Evolutionary conservation across 2,888 invertebrate species (phyloP), one percentile per base, ranked within the genome.

Genomic region (Plebejus argus): DNA sequence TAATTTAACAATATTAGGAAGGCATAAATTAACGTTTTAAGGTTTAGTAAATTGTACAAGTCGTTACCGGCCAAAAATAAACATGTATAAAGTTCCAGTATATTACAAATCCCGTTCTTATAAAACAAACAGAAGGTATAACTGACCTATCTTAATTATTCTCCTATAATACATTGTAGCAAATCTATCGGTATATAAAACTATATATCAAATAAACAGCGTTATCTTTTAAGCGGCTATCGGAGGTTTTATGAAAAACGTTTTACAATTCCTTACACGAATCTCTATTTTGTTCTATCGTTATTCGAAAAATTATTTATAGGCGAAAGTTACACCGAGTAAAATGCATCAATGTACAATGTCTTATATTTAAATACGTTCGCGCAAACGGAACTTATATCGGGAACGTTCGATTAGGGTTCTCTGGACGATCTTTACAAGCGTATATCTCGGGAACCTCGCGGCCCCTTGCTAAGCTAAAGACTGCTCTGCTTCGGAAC

Each of bases 381-480:
- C 79, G 79, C 80, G 81, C 81, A 78, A 81, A 79, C 80, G 81
- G 78, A 81, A 81, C 81, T 79, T 77, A 79, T 79, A 56, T 74
- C 76, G 79, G 79, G 79, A 78, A 78, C 76, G 75, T 78, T 78
- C 77, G 81, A 77, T 76, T 81, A 83, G 81, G 82, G 83, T 81
- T 83, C 82, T 82, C 88, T 93, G 93, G 93, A 93, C 93, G 93
- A 91, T 91, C 86, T 85, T 89, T 89, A 89, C 89, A 93, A 94
- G 93, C 93, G 93, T 92, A 92, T 93, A 92, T 92, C 91, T 91
- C 92, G 89, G 90, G 88, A 87, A 89, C 90, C 88, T 79, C 82
- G 78, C 81, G 88, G 88, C 88, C 84, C 84, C 85, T 86, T 85
- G 88, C 86, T 90, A 89, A 90, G 87, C 89, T 89, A 83, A 84